Evolutionary conservation across 2,797 vertebrate species (phyloP).

Genomic region (Lithobates sylvaticus): DNA sequence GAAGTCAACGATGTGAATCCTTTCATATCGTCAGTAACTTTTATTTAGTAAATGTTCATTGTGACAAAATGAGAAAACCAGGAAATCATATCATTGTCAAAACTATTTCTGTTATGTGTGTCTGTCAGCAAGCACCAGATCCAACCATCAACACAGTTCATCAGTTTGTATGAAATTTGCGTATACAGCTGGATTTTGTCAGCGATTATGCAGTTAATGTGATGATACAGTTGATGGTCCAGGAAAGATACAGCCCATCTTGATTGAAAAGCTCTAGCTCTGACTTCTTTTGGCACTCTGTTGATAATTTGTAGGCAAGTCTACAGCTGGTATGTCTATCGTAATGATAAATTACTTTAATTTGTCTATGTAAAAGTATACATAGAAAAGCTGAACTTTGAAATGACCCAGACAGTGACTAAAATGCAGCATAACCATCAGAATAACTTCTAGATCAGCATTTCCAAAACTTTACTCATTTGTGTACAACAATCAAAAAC

Average conservation of each 20-base stretch:
- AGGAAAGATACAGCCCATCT: conserved; percentile 6
- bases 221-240: conserved; percentile 37
- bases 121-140: conserved; percentile 41
- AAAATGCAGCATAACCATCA: neutral
- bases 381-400: neutral
- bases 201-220: conserved; percentile 39
- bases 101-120: conserved; percentile 44
- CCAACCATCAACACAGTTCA: conserved; percentile 45
- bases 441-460: neutral
- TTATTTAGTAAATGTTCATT: neutral
- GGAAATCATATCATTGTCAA: conserved; percentile 6
- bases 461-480: neutral
- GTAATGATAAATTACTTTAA: conserved; percentile 19
- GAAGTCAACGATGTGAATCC: neutral
- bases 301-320: neutral
- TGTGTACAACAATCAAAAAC: neutral
- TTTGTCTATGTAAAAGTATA: neutral
- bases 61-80: conserved; percentile 1
- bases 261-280: conserved; percentile 1
- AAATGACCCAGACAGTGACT: neutral
- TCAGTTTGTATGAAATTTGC: conserved; percentile 16
- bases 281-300: neutral
- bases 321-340: conserved; percentile 3
- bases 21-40: neutral
- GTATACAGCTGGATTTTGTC: conserved; percentile 40